Evolutionary conservation across 2,888 invertebrate species (phyloP).

Genomic region (Merodon equestris): DNA sequence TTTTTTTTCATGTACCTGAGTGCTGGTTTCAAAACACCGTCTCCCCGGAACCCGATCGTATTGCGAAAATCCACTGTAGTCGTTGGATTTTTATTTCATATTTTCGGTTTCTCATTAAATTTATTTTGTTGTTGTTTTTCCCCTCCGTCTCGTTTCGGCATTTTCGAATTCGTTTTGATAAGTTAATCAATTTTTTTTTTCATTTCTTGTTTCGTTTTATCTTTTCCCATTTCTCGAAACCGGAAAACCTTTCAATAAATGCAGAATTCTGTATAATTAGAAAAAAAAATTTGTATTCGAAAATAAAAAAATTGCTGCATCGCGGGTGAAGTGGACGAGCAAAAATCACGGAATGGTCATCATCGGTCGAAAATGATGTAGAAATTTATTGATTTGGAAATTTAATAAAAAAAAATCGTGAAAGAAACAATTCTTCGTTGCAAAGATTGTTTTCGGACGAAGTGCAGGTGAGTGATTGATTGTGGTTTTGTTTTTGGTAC

Average conservation of each 20-base stretch:
- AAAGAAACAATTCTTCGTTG: too few relatives aligned
- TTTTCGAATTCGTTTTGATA: conserved; percentile 36
- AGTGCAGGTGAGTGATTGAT: too few relatives aligned
- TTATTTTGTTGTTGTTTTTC: not conserved
- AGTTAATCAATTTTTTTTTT: conserved; percentile 11
- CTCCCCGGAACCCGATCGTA: conserved; percentile 19
- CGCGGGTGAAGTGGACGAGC: too few relatives aligned
- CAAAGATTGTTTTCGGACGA: too few relatives aligned
- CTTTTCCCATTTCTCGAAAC: conserved; percentile 16
- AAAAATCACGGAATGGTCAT: too few relatives aligned
- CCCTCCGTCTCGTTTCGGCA: not conserved
- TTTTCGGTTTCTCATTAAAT: not conserved
- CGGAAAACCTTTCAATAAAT: conserved; percentile 32
- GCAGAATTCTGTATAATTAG: not conserved
- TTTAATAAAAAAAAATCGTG: too few relatives aligned
- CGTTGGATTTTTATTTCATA: not conserved
- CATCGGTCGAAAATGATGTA: too few relatives aligned
- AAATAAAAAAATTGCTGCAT: too few relatives aligned
- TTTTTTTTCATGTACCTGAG: conserved; percentile 5
- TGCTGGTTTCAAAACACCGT: conserved; percentile 38
- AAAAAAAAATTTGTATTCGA: too few relatives aligned
- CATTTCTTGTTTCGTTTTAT: conserved; percentile 19
- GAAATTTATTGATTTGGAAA: too few relatives aligned
- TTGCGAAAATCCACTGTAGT: not conserved
- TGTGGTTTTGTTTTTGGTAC: too few relatives aligned